These are phyloP conservation scores for Gymnosoma rotundatum DNA, from an alignment of 2,888 invertebrate species.

Conservation along the genomic window DNA sequence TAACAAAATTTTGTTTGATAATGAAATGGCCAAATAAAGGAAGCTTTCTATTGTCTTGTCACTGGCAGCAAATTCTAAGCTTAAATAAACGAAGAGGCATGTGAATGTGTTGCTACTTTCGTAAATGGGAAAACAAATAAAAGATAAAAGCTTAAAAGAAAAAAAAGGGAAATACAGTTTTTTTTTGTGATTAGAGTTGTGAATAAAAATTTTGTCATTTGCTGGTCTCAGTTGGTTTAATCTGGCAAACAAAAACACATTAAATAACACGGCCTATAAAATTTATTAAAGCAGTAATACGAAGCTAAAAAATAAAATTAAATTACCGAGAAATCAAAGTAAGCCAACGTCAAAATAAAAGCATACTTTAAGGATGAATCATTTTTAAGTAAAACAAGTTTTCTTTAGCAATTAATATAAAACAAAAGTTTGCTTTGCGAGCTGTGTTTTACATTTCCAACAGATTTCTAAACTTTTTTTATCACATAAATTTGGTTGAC, in stretches of 20 bases:
- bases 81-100: not conserved
- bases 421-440: not conserved
- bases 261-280: slow-evolving; percentile 64
- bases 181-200: slow-evolving; percentile 51
- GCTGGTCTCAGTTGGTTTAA: not conserved
- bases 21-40: slow-evolving; percentile 44
- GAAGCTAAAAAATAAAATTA: slow-evolving; percentile 31
- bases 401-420: not conserved
- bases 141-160: slow-evolving; percentile 33
- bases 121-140: not conserved
- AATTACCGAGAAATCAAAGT: slow-evolving; percentile 51
- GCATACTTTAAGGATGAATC: not conserved
- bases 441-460: too few species aligned
- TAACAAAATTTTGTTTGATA: slow-evolving; percentile 41
- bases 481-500: not conserved
- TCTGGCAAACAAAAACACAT: slow-evolving; percentile 52
- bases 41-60: slow-evolving; percentile 49
- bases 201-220: slow-evolving; percentile 53
- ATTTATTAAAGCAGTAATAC: slow-evolving; percentile 57
- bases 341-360: slow-evolving; percentile 10
- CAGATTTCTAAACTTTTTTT: too few species aligned
- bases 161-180: slow-evolving; percentile 44
- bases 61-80: slow-evolving; percentile 11
- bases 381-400: too few species aligned
- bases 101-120: not conserved